These are phyloP conservation scores for Iguana delicatissima DNA, from an alignment of 2,797 vertebrate species.

Conservation along the genomic window DNA sequence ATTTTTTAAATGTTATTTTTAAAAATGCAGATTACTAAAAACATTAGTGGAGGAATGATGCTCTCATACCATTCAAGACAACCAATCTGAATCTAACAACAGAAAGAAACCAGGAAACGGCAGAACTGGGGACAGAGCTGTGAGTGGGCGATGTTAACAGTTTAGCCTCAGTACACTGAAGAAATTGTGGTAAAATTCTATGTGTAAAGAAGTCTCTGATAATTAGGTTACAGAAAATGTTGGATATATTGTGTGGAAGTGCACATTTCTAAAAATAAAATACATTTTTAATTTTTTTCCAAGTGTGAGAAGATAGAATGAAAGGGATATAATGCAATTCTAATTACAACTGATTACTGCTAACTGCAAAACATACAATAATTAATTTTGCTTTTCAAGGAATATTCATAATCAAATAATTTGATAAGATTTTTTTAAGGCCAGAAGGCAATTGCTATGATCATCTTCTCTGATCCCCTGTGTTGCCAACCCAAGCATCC, in stretches of 20 bases:
- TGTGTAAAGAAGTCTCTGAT: conserved; percentile 41
- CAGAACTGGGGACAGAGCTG: not conserved
- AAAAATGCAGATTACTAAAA: conserved; percentile 72
- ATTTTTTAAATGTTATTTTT: conserved; percentile 63
- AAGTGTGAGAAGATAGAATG: not conserved
- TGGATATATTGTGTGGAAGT: not conserved
- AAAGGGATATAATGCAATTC: not conserved
- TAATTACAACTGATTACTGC: not conserved
- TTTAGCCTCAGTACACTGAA: not conserved
- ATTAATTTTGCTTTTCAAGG: conserved; percentile 48
- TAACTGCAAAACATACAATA: conserved; percentile 32
- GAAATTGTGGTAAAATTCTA: conserved; percentile 27
- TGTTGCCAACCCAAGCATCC: conserved; percentile 11
- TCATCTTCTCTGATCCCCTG: not conserved
- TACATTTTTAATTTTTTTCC: not conserved
- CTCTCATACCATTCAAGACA: conserved; percentile 55
- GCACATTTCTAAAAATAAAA: not conserved
- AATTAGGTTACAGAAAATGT: not conserved
- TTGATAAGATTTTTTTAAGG: conserved; percentile 33
- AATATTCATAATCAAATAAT: conserved; percentile 30
- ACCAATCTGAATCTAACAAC: not conserved
- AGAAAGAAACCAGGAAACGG: conserved; percentile 1
- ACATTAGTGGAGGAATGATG: conserved; percentile 67
- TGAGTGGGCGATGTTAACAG: conserved; percentile 12
- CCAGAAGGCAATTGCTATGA: not conserved